A percentile compares a stretch with the other conserved stretches of the same genome.
Evolutionary conservation across 2,113 vertebrate genomes (phyloP).

Genomic region (Orycteropus afer): DNA sequence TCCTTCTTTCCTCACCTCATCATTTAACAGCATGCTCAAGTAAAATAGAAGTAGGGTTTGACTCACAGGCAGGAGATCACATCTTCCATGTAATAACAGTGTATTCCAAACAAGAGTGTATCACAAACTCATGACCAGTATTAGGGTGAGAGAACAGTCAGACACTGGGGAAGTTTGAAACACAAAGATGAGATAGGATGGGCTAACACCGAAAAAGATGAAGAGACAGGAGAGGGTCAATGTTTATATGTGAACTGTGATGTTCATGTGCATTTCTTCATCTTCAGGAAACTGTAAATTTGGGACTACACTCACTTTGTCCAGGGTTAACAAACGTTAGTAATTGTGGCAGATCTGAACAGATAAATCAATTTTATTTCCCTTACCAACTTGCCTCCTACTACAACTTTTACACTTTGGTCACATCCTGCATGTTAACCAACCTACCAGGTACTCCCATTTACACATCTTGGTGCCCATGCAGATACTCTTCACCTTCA

Average conservation of each 20-base stretch:
- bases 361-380: background rate
- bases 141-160: background rate
- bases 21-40: background rate
- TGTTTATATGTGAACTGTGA: too few relatives aligned
- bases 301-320: background rate
- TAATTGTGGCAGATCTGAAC: background rate
- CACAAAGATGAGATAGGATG: background rate
- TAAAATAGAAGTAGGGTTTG: background rate
- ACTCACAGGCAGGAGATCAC: background rate
- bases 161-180: background rate
- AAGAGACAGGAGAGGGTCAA: background rate
- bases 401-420: background rate
- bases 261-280: too few relatives aligned
- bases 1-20: background rate
- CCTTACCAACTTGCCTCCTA: background rate
- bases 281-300: background rate
- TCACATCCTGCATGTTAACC: background rate
- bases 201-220: too few relatives aligned
- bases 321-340: background rate
- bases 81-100: background rate
- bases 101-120: background rate
- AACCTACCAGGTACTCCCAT: background rate
- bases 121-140: background rate
- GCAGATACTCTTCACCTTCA: background rate
- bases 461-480: background rate